Evolutionary conservation across 1,140 invertebrate genomes (phyloP).

Genomic region (Parasteatoda tepidariorum): DNA sequence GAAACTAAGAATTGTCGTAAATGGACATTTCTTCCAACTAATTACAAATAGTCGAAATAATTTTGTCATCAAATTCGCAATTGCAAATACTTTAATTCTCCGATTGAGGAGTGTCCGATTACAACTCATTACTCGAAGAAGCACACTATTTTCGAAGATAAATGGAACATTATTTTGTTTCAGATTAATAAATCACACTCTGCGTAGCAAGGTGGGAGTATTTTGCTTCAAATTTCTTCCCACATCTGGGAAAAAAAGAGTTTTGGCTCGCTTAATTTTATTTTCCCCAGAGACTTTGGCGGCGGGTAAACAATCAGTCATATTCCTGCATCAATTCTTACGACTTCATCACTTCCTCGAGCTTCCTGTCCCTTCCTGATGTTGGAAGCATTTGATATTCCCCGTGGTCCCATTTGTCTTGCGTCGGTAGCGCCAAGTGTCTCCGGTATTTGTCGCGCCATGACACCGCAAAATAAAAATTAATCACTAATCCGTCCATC

Average conservation of each 20-base stretch:
- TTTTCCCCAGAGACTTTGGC: neutral
- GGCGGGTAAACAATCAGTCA: neutral
- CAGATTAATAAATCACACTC: too few relatives aligned
- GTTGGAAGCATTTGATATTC: neutral
- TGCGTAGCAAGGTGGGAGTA: too few relatives aligned
- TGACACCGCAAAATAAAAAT: neutral
- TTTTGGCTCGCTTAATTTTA: too few relatives aligned
- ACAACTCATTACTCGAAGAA: too few relatives aligned
- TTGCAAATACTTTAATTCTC: too few relatives aligned
- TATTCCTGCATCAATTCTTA: neutral
- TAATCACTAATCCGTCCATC: neutral
- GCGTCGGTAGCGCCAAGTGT: neutral
- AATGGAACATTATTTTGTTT: too few relatives aligned
- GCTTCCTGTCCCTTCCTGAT: neutral
- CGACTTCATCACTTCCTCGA: neutral
- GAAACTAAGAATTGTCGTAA: too few relatives aligned
- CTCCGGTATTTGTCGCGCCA: neutral
- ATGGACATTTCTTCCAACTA: too few relatives aligned
- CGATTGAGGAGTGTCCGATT: too few relatives aligned
- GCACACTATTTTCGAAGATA: too few relatives aligned
- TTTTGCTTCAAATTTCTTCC: neutral
- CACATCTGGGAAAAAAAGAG: neutral
- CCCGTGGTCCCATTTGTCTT: neutral
- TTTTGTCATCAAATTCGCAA: too few relatives aligned
- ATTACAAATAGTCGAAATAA: too few relatives aligned